phyloP scores from a whole-genome alignment of 2,797 vertebrate genomes.

The Sciaenops ocellatus region DNA sequence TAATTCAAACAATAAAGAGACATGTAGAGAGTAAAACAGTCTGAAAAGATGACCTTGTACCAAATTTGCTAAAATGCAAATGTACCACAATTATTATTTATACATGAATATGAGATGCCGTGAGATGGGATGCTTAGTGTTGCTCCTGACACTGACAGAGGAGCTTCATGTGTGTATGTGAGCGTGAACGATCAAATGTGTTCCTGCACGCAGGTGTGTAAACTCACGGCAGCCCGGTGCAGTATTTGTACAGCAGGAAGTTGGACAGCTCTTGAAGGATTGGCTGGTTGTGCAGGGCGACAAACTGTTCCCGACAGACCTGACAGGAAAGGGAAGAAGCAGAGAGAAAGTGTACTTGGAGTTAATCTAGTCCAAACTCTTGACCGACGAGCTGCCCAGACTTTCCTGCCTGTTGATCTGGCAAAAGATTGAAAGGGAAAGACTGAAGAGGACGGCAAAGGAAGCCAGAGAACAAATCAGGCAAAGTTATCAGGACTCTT shows the following conservation, averaged over 20 bases:
- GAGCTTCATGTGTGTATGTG: background rate
- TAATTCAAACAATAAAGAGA: background rate
- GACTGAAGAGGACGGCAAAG: background rate
- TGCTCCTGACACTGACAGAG: background rate
- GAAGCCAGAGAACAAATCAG: background rate
- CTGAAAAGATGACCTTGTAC: background rate
- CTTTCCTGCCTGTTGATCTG: conserved; percentile 17
- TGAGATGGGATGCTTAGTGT: too few relatives aligned
- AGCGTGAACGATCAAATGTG: background rate
- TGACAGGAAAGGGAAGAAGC: conserved; percentile 69
- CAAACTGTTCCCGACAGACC: conserved; percentile 97
- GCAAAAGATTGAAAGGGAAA: background rate
- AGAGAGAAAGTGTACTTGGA: conserved; percentile 20
- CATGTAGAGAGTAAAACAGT: background rate
- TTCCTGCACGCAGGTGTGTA: conserved; percentile 4
- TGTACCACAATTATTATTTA: background rate
- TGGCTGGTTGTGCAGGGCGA: conserved; percentile 92
- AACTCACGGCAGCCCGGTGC: conserved; percentile 77
- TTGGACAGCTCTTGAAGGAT: conserved; percentile 92
- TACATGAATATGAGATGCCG: background rate
- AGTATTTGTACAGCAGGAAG: conserved; percentile 91
- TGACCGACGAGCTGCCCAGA: conserved; percentile 8
- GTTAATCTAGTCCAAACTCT: conserved; percentile 26
- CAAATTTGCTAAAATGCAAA: background rate
- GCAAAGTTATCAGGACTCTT: too few relatives aligned